Evolutionary conservation across 1,140 invertebrate genomes (phyloP).

Genomic region (Aethina tumida): DNA sequence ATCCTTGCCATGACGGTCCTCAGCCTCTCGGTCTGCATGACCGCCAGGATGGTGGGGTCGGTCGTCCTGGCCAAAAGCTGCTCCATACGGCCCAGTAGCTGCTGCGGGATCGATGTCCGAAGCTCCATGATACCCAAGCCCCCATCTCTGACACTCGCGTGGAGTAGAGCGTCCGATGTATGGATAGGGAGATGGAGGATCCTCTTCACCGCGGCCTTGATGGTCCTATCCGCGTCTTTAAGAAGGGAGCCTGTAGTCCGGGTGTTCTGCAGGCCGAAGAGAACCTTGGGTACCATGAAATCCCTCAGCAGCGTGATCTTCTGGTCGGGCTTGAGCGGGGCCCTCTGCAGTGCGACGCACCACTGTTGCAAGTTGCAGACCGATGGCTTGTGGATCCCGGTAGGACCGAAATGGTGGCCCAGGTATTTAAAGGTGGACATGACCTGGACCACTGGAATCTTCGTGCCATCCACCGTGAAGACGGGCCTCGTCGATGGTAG

Average conservation of each 20-base stretch:
- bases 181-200: constrained; percentile 33
- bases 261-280: constrained; percentile 4
- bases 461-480: background rate
- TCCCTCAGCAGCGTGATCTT: constrained; percentile 6
- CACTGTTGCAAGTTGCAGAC: no score
- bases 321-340: constrained; percentile 16
- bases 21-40: no score
- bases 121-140: constrained; percentile 8
- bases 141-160: constrained; percentile 20
- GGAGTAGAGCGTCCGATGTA: constrained; percentile 27
- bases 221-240: background rate
- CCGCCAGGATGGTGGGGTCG: no score
- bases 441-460: background rate
- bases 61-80: no score
- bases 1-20: no score
- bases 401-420: no score
- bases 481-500: background rate
- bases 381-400: constrained; percentile 2
- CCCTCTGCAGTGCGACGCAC: constrained; percentile 1
- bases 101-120: constrained; percentile 1
- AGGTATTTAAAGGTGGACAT: constrained; percentile 4
- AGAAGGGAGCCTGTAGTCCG: background rate
- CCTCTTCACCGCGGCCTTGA: constrained; percentile 19
- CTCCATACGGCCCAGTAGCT: no score
- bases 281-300: constrained; percentile 7